These are phyloP conservation scores for Allophyes oxyacanthae DNA, from an alignment of 2,888 invertebrate species.

Conservation along the genomic window DNA sequence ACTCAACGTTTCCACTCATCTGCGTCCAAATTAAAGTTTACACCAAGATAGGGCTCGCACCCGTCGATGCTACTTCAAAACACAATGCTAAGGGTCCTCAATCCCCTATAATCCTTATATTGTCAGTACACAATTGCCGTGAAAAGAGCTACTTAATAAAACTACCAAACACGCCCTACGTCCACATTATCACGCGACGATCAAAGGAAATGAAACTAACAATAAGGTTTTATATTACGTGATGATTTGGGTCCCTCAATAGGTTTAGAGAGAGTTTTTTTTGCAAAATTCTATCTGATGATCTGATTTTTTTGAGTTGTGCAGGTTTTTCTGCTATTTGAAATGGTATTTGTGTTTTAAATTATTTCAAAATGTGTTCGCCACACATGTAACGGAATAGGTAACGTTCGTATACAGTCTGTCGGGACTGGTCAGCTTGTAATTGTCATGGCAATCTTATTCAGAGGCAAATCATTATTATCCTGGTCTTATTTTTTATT, in stretches of 20 bases:
- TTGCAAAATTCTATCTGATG: conserved; percentile 36
- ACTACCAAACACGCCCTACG: conserved; percentile 63
- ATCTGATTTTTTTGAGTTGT: conserved; percentile 19
- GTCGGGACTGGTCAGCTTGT: too few species aligned
- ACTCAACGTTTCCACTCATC: conserved; percentile 58
- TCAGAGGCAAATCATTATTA: too few species aligned
- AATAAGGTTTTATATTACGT: conserved; percentile 80
- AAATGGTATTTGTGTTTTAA: too few species aligned
- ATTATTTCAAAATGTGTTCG: too few species aligned
- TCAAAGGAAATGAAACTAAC: conserved; percentile 79
- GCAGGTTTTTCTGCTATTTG: background rate
- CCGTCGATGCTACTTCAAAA: conserved; percentile 58
- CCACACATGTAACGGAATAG: too few species aligned
- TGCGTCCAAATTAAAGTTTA: conserved; percentile 65
- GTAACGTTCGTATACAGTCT: too few species aligned
- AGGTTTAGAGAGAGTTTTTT: conserved; percentile 50
- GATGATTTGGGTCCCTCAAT: conserved; percentile 49
- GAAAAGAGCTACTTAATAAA: conserved; percentile 82
- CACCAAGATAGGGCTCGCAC: conserved; percentile 47
- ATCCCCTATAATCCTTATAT: conserved; percentile 80
- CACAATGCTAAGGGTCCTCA: conserved; percentile 73
- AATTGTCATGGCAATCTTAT: too few species aligned
- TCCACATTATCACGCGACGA: conserved; percentile 80
- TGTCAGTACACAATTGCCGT: conserved; percentile 84
- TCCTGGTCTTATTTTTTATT: too few species aligned